A percentile compares a stretch with the other conserved stretches of the same genome.
These are phyloP conservation scores for Hapalemur alaotrensis DNA, from an alignment of 2,797 vertebrate species.

Conservation along the genomic window DNA sequence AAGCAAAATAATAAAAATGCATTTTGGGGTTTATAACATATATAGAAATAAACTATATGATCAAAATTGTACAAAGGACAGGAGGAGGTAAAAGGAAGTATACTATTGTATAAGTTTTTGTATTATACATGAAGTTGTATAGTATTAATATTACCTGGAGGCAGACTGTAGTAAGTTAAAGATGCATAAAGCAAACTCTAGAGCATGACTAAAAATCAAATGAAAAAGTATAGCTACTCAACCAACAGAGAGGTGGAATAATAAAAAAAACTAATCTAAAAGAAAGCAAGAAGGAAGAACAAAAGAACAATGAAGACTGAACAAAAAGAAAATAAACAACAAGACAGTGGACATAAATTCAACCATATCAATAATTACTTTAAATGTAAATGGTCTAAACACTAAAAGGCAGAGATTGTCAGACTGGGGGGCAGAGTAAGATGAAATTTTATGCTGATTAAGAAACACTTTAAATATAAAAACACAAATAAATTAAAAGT, in stretches of 20 bases:
- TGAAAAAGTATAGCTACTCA: background rate
- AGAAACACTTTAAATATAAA: background rate
- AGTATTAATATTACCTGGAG: background rate
- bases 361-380: background rate
- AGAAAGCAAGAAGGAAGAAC: background rate
- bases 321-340: background rate
- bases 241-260: background rate
- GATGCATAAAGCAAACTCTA: background rate
- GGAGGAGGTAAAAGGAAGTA: background rate
- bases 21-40: background rate
- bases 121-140: background rate
- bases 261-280: background rate
- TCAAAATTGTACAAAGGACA: background rate
- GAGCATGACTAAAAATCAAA: background rate
- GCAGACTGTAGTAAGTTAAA: background rate
- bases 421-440: background rate
- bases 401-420: background rate
- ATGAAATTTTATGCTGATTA: background rate
- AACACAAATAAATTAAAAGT: background rate
- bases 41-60: background rate
- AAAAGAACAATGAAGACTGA: background rate
- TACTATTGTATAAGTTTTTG: background rate
- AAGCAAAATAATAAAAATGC: background rate
- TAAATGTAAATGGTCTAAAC: background rate
- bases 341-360: background rate